Base-by-base conservation (phyloP, 2,797 vertebrate genomes). In the Hephaestus fuliginosus region DNA sequence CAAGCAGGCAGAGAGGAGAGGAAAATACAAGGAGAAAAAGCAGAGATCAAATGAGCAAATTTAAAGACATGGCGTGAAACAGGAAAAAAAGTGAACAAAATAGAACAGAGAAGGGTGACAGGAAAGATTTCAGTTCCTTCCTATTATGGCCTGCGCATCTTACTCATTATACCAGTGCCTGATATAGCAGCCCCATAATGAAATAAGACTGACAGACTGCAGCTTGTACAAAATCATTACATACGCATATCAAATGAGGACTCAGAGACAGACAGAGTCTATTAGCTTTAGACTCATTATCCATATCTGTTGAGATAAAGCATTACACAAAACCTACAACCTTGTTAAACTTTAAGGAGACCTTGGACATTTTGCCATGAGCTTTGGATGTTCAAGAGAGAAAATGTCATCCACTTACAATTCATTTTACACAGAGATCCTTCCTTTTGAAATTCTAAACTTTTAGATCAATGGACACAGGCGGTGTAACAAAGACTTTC, bases 151-250 rank as follows among this genome's bases (percentile, higher is more conserved):
- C 49, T 56, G 49, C 76, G 79, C 65, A 85, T 81, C 63, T 82
- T 15, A 57, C 66, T 85, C 77, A 76, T 82, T 88, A 71, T 64
- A 67, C 60, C 71, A 30, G 70, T 36, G 79, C 56, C 81, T 76
- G 84, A 88, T 86, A 76, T 57, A 85, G 76, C 76, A 66, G 82
- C 56, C 44, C 46, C 77, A 68, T 83, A 89, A 92, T 90, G 74
- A 80, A 86, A 91, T 87, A 84, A 84, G 76, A 82, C 67, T 70
- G 88, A 87, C 86, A 85, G 76, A 78, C 84, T 83, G 88, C 82
- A 53, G 77, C 82, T 76, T 76, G 76, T 78, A 55, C 73, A 87
- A 86, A 89, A 70, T 86, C 86, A 88, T 91, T 89, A 88, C 67
- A 86, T 25, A 65, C 6, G 43, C 76, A 86, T 85, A 79, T 90